Conservation (phyloP, 2,113 vertebrate species). For the Narcine bancroftii region DNA sequence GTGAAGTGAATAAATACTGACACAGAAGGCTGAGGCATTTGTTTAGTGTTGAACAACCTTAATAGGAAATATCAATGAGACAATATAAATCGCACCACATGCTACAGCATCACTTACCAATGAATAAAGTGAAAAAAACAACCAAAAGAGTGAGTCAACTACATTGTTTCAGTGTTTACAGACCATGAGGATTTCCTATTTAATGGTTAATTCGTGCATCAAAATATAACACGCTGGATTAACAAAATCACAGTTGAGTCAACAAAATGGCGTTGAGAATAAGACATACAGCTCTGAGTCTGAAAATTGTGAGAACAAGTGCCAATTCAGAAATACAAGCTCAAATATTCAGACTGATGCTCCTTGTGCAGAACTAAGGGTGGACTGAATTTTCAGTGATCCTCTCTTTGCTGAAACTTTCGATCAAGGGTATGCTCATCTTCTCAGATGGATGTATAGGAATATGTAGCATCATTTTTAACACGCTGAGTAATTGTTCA, state of each 20-base stretch:
- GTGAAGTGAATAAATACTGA: slow-evolving; percentile 34
- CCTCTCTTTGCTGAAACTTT: not conserved
- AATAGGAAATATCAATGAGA: slow-evolving; percentile 15
- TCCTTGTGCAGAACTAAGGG: not conserved
- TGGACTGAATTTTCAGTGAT: not conserved
- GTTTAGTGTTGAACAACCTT: not conserved
- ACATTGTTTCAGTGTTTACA: not conserved
- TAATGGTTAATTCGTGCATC: not conserved
- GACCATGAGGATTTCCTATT: not conserved
- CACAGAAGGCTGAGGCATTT: slow-evolving; percentile 12
- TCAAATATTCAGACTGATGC: not conserved
- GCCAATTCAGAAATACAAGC: not conserved
- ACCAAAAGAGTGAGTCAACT: not conserved
- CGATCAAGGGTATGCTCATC: not conserved
- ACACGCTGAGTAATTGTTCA: not conserved
- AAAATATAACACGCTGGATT: not conserved
- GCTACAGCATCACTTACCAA: not conserved
- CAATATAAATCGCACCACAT: not conserved
- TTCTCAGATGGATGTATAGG: not conserved
- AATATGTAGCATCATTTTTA: not conserved
- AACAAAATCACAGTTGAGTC: not conserved
- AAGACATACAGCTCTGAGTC: not conserved
- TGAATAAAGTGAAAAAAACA: not conserved
- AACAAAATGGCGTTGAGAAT: not conserved
- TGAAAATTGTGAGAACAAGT: not conserved